Percentiles rank a stretch among this genome's conserved stretches.
Evolutionary conservation across 92 coral and sea anemone species (phyloP).

Genomic region (Porites divaricata): DNA sequence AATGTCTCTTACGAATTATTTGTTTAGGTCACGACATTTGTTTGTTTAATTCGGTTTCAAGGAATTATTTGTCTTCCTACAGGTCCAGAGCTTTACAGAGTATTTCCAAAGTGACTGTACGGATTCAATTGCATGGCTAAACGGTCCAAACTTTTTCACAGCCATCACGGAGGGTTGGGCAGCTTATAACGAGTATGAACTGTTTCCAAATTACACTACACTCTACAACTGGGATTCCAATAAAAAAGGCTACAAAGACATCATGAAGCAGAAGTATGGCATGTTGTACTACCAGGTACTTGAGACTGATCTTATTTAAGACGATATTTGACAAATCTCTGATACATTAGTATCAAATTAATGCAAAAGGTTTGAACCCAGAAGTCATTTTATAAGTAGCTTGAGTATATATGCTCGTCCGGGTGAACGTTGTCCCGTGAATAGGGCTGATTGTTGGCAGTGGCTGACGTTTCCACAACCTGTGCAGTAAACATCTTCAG

Average conservation of each 20-base stretch:
- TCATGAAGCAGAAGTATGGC: slow-evolving; percentile 72
- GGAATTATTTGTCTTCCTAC: background rate
- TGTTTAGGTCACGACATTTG: background rate
- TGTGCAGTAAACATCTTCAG: too few species aligned
- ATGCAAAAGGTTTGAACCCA: too few species aligned
- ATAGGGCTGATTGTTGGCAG: too few species aligned
- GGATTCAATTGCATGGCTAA: slow-evolving; percentile 67
- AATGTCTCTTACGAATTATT: background rate
- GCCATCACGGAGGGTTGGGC: slow-evolving; percentile 99
- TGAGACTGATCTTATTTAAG: background rate
- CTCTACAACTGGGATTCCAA: slow-evolving; percentile 48
- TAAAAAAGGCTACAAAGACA: slow-evolving; percentile 9
- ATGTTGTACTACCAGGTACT: slow-evolving; percentile 65
- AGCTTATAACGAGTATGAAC: slow-evolving; percentile 74
- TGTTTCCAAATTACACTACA: slow-evolving; percentile 70
- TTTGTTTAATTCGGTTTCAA: background rate
- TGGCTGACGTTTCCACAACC: too few species aligned
- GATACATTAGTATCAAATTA: too few species aligned
- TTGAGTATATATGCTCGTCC: too few species aligned
- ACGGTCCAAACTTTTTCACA: slow-evolving; percentile 52
- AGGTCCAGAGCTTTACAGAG: slow-evolving; percentile 86
- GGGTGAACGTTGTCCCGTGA: too few species aligned
- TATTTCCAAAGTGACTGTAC: slow-evolving; percentile 62
- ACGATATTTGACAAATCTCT: background rate
- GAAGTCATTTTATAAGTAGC: too few species aligned